Base-by-base conservation (phyloP, 2,888 invertebrate genomes). In the Synanthedon myopaeformis region DNA sequence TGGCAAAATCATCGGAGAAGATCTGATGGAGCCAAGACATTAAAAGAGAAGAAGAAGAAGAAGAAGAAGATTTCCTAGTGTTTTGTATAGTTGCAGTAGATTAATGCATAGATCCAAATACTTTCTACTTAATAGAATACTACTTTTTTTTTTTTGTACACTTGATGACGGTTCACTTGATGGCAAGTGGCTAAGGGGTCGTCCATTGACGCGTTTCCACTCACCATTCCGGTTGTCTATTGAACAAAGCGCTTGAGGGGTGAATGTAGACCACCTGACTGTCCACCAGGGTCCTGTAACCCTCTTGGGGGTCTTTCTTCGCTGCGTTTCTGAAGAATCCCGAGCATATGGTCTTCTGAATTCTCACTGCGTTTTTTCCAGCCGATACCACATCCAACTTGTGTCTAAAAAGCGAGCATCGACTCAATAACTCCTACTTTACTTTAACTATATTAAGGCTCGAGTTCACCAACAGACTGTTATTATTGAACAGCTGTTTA, bases 291-390 rank as follows among this genome's bases (percentile, higher is more conserved):
- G 99, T 99, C 53, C 99, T 90, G 82, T 99, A 99, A 0, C 95
- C 95, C 83, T 99, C 99, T 76, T 99, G 99, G 0, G 99, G 99
- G 89, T 99, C 99, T 74, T 99, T 98, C 82, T 99, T 99, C 0
- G 98, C 98, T 0, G 99, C 98, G 82, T 99, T 99, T 54, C 99
- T 89, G 88, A 99, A 99, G 89, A 98, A 99, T 2, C 99, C 99
- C 0, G 97, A 96, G 76, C 99, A 98, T 53, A 99, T 96, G 0
- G 98, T 97, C 83, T 99, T 99, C 82, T 99, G 99, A 11, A 99
- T 94, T 51, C 97, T 90, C 0, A 97, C 97, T 0, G 96, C 97
- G 74, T 97, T 97, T 74, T 97, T 96, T 0, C 96, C 98, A 51
- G 98, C 98, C 0, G 97, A 97, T 0, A 99, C 96, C 0, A 99